phyloP scores from a whole-genome alignment of 1,140 invertebrate species.

The Zaprionus taronus region DNA sequence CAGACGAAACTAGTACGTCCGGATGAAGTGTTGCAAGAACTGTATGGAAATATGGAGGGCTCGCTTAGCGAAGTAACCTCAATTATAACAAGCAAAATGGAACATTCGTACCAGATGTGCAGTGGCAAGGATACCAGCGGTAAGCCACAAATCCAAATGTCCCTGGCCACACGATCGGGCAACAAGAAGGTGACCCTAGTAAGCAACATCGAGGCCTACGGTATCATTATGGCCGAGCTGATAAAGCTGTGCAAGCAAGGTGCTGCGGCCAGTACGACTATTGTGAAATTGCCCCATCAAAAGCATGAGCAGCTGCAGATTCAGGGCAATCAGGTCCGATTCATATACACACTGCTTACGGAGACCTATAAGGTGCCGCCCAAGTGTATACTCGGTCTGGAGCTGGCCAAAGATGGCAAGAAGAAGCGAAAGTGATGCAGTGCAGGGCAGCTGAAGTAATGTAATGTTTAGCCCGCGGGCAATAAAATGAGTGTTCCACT shows the following conservation, averaged over 20 bases:
- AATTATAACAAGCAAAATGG: conserved; percentile 90
- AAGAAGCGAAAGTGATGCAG: conserved; percentile 81
- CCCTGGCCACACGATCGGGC: conserved; percentile 90
- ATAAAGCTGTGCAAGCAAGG: conserved; percentile 92
- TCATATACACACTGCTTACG: conserved; percentile 89
- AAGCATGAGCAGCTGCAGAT: conserved; percentile 92
- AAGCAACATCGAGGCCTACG: conserved; percentile 93
- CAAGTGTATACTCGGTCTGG: conserved; percentile 88
- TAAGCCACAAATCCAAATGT: conserved; percentile 92
- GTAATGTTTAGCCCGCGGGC: conserved; percentile 1
- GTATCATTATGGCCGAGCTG: conserved; percentile 91
- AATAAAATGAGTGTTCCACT: conserved; percentile 20
- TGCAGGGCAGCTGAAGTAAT: background rate
- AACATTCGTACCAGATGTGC: conserved; percentile 89
- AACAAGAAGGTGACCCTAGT: conserved; percentile 97
- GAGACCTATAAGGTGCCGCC: conserved; percentile 89
- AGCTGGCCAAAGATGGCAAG: conserved; percentile 88
- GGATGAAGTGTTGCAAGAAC: conserved; percentile 81
- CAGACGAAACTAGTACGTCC: conserved; percentile 83
- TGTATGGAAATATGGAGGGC: conserved; percentile 76
- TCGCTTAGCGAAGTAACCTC: conserved; percentile 91
- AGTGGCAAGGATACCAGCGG: conserved; percentile 87
- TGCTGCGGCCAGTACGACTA: conserved; percentile 93
- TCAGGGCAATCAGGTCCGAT: conserved; percentile 95
- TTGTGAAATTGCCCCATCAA: conserved; percentile 90